Evolutionary conservation across 1,140 invertebrate species (phyloP).

Genomic region (Onthophagus taurus): DNA sequence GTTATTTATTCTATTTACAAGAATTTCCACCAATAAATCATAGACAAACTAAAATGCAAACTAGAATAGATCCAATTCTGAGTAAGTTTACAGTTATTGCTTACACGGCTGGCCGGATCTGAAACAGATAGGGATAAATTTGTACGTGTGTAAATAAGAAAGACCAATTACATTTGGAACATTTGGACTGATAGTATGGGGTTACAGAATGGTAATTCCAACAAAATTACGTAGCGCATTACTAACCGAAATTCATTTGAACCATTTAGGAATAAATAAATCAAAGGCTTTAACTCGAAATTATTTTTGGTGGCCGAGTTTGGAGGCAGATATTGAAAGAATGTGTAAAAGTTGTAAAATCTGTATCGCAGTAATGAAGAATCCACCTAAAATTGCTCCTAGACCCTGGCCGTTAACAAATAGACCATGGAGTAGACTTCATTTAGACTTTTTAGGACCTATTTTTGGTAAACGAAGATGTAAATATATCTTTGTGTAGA

Average conservation of each 20-base stretch:
- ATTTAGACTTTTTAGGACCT: constrained; percentile 5
- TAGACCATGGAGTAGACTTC: neutral
- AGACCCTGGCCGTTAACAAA: neutral
- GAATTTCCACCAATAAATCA: constrained; percentile 5
- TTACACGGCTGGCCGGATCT: constrained; percentile 1
- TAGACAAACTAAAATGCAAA: neutral
- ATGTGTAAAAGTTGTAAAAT: constrained; percentile 6
- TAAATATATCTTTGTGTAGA: too few relatives aligned
- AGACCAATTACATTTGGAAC: constrained; percentile 18
- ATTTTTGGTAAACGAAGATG: too few relatives aligned
- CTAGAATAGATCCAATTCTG: constrained; percentile 4
- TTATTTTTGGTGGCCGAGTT: constrained; percentile 13
- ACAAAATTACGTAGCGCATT: constrained; percentile 16
- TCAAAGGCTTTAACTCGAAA: constrained; percentile 8
- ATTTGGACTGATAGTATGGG: constrained; percentile 26
- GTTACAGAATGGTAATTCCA: constrained; percentile 28
- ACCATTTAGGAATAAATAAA: constrained; percentile 7
- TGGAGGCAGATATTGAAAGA: constrained; percentile 12
- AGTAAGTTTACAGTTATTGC: constrained; percentile 7
- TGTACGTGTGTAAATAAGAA: neutral
- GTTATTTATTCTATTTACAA: neutral
- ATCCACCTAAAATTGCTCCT: constrained; percentile 2
- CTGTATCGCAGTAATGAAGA: constrained; percentile 1
- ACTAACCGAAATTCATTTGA: constrained; percentile 27
- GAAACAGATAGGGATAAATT: neutral